Evolutionary conservation across 2,797 vertebrate genomes (phyloP), one percentile per base, ranked within the genome.

Genomic region (Capromys pilorides): DNA sequence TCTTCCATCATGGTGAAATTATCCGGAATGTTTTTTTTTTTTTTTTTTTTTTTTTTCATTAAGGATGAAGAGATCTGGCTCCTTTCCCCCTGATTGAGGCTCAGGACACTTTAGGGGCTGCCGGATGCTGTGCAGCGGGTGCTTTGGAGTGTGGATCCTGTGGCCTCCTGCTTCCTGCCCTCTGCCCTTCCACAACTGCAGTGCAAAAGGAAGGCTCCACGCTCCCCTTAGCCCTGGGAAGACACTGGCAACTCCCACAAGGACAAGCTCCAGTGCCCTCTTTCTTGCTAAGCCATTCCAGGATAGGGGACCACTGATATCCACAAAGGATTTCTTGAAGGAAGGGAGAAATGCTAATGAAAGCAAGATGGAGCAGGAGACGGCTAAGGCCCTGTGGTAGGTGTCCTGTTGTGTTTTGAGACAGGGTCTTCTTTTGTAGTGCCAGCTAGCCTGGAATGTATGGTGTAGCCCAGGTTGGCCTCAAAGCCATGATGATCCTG

Each of bases 1-100:
- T 96, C 92, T 96, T 98, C 97, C 97, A 88, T 95, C 83, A 95
- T 3, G 1, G 94, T 96, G 97, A 97, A 98, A 97, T 98, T 97
- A 98, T 98, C 97, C 97, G 95, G 93, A 98, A 97, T 87, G 62
- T 82, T 90, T 96, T 91, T 96, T 94, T 93, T 90, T 79, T 86
- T 83, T 89, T 96, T 94, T n/a, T n/a, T n/a, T n/a, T n/a, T n/a
- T n/a, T n/a, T 93, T 90, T 75, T 83, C 77, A 96, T 95, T 93
- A 86, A 94, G 95, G 97, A 97, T 96, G 97, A 98, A 95, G 97
- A 97, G 98, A 92, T 94, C 96, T 89, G 92, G 95, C 92, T 93
- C 85, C 73, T 97, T 97, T 97, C 61, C 85, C 83, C 84, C 90
- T 39, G 94, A 91, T 73, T 91, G 96, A 95, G 88, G 69, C 95